A percentile compares a stretch with the other conserved stretches of the same genome.
These are phyloP conservation scores for Sylvilagus floridanus DNA, from an alignment of 2,797 vertebrate genomes.

Conservation along the genomic window DNA sequence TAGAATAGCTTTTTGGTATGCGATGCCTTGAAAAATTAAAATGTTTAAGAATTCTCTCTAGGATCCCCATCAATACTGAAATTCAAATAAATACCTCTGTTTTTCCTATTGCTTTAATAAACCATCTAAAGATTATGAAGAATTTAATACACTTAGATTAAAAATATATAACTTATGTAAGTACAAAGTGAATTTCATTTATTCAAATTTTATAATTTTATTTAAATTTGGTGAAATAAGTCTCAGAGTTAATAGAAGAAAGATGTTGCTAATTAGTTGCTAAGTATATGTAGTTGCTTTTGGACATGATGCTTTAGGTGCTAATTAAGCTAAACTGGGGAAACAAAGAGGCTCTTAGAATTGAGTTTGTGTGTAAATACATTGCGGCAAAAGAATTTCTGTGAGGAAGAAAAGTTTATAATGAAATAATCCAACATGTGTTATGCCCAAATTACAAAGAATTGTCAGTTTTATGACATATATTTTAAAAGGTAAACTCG, in stretches of 20 bases:
- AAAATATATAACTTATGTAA: conserved; percentile 44
- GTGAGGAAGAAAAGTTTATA: conserved; percentile 60
- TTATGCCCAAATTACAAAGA: conserved; percentile 9
- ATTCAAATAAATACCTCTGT: neutral
- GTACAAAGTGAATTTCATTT: conserved; percentile 52
- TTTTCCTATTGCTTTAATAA: conserved; percentile 45
- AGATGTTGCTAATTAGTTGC: conserved; percentile 68
- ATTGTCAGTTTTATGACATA: neutral
- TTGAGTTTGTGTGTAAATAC: conserved; percentile 65
- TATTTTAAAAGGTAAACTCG: neutral
- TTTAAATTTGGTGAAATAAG: conserved; percentile 75
- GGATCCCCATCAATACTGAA: neutral
- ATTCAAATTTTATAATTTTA: conserved; percentile 55
- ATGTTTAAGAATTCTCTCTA: neutral
- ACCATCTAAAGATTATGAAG: neutral
- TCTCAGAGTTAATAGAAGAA: conserved; percentile 74
- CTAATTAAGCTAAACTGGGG: conserved; percentile 78
- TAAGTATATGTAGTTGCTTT: conserved; percentile 67
- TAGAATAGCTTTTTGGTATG: neutral
- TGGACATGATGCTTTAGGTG: conserved; percentile 59
- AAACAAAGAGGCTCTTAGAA: conserved; percentile 70
- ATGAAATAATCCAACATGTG: conserved; percentile 58
- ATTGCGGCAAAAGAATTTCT: conserved; percentile 68
- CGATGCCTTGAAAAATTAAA: neutral
- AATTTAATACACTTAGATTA: neutral